Evolutionary conservation across 2,888 invertebrate genomes (phyloP).

Genomic region (Falcaria lacertinaria): DNA sequence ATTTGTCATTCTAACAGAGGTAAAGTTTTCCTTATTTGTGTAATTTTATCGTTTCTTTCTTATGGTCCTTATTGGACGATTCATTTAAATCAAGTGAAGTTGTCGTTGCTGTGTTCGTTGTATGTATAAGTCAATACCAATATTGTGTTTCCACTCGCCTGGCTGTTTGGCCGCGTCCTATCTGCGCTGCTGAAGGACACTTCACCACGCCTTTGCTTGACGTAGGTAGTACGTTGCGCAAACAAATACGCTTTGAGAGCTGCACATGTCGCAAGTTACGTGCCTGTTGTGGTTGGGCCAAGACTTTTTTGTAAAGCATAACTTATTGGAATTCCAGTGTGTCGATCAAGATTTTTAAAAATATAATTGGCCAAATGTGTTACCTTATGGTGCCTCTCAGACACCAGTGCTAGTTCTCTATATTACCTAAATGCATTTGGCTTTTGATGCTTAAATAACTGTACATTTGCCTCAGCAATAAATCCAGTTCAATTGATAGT

Average conservation of each 20-base stretch:
- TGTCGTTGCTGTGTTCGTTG: background rate
- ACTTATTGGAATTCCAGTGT: background rate
- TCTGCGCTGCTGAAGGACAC: conserved; percentile 26
- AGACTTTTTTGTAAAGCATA: background rate
- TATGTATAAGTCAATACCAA: conserved; percentile 10
- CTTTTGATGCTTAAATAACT: background rate
- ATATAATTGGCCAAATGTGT: no score
- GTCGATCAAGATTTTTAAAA: no score
- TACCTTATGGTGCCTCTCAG: no score
- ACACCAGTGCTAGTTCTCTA: no score
- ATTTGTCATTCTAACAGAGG: no score
- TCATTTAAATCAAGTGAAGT: no score
- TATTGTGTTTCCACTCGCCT: conserved; percentile 26
- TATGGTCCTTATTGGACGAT: no score
- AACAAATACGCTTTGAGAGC: conserved; percentile 6
- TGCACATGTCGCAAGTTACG: conserved; percentile 14
- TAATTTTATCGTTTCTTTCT: no score
- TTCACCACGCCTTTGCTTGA: conserved; percentile 23
- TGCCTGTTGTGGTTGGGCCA: conserved; percentile 3
- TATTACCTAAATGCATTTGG: background rate
- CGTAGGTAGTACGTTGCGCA: conserved; percentile 31
- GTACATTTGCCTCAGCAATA: background rate
- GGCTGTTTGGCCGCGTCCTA: conserved; percentile 23
- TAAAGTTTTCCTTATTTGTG: no score
- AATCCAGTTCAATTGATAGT: conserved; percentile 1